Percentiles rank a stretch among this genome's conserved stretches.
phyloP scores from a whole-genome alignment of 2,113 vertebrate genomes.

The Phyllostomus hastatus region DNA sequence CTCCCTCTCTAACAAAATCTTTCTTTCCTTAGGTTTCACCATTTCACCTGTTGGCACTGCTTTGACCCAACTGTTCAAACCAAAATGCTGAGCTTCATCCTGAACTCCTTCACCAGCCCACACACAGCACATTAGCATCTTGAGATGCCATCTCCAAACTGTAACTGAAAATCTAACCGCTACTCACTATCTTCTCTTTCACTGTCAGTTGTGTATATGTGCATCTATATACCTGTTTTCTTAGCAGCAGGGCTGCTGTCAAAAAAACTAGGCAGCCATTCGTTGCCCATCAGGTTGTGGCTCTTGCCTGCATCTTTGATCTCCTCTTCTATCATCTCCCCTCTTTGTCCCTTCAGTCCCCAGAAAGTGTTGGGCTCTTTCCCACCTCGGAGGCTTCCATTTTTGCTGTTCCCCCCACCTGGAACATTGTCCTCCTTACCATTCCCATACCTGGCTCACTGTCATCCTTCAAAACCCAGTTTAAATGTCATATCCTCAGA shows the following conservation, averaged over 20 bases:
- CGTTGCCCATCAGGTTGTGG: neutral
- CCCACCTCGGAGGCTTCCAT: neutral
- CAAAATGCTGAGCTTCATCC: neutral
- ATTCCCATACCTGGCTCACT: neutral
- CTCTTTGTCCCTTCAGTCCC: neutral
- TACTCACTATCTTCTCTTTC: neutral
- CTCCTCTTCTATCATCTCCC: neutral
- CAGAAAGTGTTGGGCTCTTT: neutral
- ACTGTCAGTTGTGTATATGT: neutral
- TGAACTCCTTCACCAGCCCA: neutral
- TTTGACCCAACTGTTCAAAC: neutral
- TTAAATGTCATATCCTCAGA: neutral
- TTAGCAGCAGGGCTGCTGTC: neutral
- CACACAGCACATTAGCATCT: neutral
- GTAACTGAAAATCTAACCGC: neutral
- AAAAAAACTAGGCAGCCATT: neutral
- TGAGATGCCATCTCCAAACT: neutral
- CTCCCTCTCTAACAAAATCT: neutral
- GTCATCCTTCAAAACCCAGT: neutral
- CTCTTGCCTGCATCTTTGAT: neutral
- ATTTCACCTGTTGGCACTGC: neutral
- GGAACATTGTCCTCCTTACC: neutral
- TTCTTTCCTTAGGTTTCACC: neutral
- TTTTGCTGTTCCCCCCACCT: neutral
- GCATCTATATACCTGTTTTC: neutral